These are phyloP conservation scores for Brevimyrus niger DNA, from an alignment of 2,113 vertebrate genomes.

Conservation along the genomic window DNA sequence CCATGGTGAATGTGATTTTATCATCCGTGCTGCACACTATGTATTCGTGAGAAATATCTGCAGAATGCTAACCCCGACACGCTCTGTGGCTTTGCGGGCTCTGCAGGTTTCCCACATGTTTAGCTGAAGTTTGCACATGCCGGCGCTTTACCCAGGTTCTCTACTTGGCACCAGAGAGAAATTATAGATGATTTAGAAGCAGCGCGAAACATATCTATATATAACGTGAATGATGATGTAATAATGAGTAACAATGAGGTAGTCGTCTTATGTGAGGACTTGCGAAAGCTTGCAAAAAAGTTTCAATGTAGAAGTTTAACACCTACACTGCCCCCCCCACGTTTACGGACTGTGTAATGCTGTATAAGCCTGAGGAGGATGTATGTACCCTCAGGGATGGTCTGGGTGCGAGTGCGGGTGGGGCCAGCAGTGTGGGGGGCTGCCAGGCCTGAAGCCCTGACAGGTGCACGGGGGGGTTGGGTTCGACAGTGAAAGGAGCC, in stretches of 20 bases:
- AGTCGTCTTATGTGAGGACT: not conserved
- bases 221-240: not conserved
- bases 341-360: constrained; percentile 19
- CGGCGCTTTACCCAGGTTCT: not conserved
- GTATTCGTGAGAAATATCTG: not conserved
- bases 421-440: constrained; percentile 14
- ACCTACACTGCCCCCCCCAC: not conserved
- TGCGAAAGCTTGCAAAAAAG: not conserved
- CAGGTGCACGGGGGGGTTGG: constrained; percentile 51
- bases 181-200: not conserved
- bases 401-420: constrained; percentile 22
- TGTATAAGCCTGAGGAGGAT: constrained; percentile 20
- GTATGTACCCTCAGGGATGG: not conserved
- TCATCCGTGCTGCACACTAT: not conserved
- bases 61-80: not conserved
- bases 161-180: not conserved
- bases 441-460: constrained; percentile 38
- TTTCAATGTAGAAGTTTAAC: not conserved
- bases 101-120: not conserved
- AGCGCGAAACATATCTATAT: not conserved
- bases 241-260: not conserved
- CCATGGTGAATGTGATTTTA: not conserved
- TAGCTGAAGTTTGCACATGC: not conserved
- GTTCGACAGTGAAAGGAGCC: constrained; percentile 51
- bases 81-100: not conserved